A percentile compares a stretch with the other conserved stretches of the same genome.
Evolutionary conservation across 2,888 invertebrate species (phyloP).

Genomic region (Agriopis aurantiaria): DNA sequence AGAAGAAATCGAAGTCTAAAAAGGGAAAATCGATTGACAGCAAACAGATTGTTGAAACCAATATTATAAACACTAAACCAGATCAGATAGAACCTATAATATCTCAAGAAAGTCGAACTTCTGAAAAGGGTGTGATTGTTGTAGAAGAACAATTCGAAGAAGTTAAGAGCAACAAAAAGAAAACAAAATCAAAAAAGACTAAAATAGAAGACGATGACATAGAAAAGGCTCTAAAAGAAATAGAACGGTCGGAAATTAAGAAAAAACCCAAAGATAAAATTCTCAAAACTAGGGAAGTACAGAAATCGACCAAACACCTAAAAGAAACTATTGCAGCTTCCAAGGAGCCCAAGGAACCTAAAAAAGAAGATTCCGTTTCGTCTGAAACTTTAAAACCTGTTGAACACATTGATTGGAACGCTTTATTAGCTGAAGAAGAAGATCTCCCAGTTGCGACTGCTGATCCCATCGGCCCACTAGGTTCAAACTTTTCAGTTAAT

Average conservation of each 20-base stretch:
- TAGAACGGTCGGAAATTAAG: slow-evolving; percentile 59
- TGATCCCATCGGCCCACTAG: slow-evolving; percentile 57
- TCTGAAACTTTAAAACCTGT: slow-evolving; percentile 59
- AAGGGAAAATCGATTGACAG: slow-evolving; percentile 25
- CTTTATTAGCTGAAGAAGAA: slow-evolving; percentile 77
- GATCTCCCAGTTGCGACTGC: slow-evolving; percentile 55
- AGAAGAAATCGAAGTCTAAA: slow-evolving; percentile 55
- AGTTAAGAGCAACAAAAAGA: slow-evolving; percentile 64
- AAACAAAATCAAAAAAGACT: slow-evolving; percentile 63
- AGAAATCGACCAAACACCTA: slow-evolving; percentile 3
- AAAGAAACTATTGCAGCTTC: slow-evolving; percentile 9
- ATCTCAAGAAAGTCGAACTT: slow-evolving; percentile 30
- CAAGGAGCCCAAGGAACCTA: slow-evolving; percentile 26
- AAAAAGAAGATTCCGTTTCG: slow-evolving; percentile 29
- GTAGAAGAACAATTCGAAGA: slow-evolving; percentile 49
- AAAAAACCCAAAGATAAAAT: slow-evolving; percentile 59
- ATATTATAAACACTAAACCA: slow-evolving; percentile 7
- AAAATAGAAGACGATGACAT: slow-evolving; percentile 64
- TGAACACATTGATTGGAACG: slow-evolving; percentile 79
- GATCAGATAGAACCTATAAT: slow-evolving; percentile 24
- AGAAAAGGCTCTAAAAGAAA: slow-evolving; percentile 66
- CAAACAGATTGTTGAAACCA: slow-evolving; percentile 7
- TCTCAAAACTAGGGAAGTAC: slow-evolving; percentile 42
- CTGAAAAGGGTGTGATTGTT: slow-evolving; percentile 10
- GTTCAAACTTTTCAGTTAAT: slow-evolving; percentile 41